Evolutionary conservation across 2,888 invertebrate species (phyloP), one percentile per base, ranked within the genome.

Genomic region (Macroteleia sp.): DNA sequence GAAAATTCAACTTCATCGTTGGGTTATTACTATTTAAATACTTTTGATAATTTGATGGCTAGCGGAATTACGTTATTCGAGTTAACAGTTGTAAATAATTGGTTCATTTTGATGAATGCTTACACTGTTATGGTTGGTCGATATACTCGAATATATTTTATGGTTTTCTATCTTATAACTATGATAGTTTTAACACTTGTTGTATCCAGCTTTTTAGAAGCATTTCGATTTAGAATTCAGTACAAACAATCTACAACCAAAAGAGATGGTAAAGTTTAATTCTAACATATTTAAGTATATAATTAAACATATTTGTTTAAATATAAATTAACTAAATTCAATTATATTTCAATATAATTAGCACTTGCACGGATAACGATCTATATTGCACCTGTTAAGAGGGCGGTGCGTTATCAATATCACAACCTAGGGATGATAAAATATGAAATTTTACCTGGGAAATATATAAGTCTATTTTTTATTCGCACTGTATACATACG

Each of bases 121-220:
- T 96, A 95, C 88, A 95, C 95, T 0, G 93, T 94, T 0, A 95
- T 95, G 14, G 94, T 94, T 0, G 93, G 94, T 52, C 93, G 95
- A 86, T 95, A 95, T 91, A 95, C 95, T 61, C 93, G 97, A 81
- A 91, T 96, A n/a, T 97, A 96, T 89, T 97, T 97, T 89, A 97
- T 97, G 96, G 92, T 94, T 34, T 97, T 97, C 92, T 97, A 97
- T 91, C 92, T 97, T 52, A 95, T 96, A 85, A 97, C 96, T 59
- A 97, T 97, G 97, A 96, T 96, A 75, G 96, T 97, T n/a, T 92
- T 97, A 85, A 97, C 96, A 0, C 97, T 97, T 75, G 96, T 97
- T 54, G 96, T 97, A 17, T 97, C 97, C 12, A 96, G 96, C 85
- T 96, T 97, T 78, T 92, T 97, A 80, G 97, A 97, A 91, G 96